Evolutionary conservation across 2,888 invertebrate genomes (phyloP), one percentile per base, ranked within the genome.

Genomic region (Pogonocherus hispidulus): DNA sequence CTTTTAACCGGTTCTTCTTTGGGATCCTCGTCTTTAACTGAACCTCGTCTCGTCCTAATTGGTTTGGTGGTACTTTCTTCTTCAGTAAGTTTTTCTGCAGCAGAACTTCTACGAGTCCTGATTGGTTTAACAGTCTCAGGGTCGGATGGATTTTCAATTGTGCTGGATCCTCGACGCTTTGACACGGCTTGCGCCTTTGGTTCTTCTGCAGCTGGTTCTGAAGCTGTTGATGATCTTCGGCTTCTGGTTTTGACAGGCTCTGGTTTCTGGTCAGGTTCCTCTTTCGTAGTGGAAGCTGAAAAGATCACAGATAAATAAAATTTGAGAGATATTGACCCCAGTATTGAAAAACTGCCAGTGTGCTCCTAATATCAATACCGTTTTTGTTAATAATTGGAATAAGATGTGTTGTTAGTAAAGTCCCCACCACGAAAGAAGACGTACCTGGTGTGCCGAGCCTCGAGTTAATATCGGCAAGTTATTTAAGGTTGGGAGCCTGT

Each of bases 201-300:
- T 14, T 20, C 44, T 47, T 56, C 54, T 9, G 16, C n/a, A 16
- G 63, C 20, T 18, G 18, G 46, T 35, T 71, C 71, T 23, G 63
- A n/a, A 14, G 68, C 16, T 47, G 59, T 57, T 23, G 71, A 72
- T 16, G 56, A 49, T 27, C 69, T 65, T 23, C 67, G 69, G 22
- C 65, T 54, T 59, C 69, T 60, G 22, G 69, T 60, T 67, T 69
- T 70, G 9, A 54, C 65, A 46, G 66, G 68, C 55, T 66, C 68
- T 5, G 20, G 22, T 47, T 69, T 72, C 5, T 20, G 20, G 22
- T 65, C 67, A 9, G 51, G 3, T 19, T 69, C 67, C 62, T 73
- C 74, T 66, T 74, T 74, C n/a, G 66, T 18, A 8, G 70, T 44
- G 6, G 72, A 67, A 19, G 66, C 76, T 76, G 60, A 32, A 75